These are phyloP conservation scores for Lordiphosa stackelbergi DNA, from an alignment of 1,140 invertebrate species.

Conservation along the genomic window DNA sequence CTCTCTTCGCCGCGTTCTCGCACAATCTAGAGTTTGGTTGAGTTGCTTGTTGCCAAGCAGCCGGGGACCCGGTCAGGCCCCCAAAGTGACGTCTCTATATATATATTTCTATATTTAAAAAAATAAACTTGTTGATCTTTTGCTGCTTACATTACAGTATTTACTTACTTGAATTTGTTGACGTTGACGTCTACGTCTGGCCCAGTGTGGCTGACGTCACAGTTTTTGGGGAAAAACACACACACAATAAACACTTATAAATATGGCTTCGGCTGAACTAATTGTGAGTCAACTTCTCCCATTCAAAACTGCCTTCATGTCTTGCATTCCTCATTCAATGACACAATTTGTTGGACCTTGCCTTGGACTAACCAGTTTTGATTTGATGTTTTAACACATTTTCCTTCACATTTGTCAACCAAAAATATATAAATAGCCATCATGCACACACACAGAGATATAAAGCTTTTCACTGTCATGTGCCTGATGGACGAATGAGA, in stretches of 20 bases:
- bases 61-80: slow-evolving; percentile 25
- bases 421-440: slow-evolving; percentile 32
- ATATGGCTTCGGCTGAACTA: background rate
- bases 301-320: slow-evolving; percentile 15
- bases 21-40: slow-evolving; percentile 19
- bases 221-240: slow-evolving; percentile 5
- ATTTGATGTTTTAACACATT: slow-evolving; percentile 16
- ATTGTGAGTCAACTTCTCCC: slow-evolving; percentile 36
- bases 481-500: slow-evolving; percentile 15
- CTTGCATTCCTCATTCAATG: background rate
- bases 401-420: slow-evolving; percentile 38
- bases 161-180: slow-evolving; percentile 24
- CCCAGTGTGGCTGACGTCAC: slow-evolving; percentile 15
- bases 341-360: background rate
- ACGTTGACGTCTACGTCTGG: background rate
- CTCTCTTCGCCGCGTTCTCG: slow-evolving; percentile 3
- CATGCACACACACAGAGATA: slow-evolving; percentile 43
- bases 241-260: background rate
- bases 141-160: slow-evolving; percentile 1
- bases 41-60: slow-evolving; percentile 42
- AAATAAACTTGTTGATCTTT: slow-evolving; percentile 10
- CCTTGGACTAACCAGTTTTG: slow-evolving; percentile 22
- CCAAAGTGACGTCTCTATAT: slow-evolving; percentile 48
- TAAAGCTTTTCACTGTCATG: slow-evolving; percentile 50
- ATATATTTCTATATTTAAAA: slow-evolving; percentile 13